These are phyloP conservation scores for Drosophila pegasa DNA, from an alignment of 2,888 invertebrate species.

Conservation along the genomic window DNA sequence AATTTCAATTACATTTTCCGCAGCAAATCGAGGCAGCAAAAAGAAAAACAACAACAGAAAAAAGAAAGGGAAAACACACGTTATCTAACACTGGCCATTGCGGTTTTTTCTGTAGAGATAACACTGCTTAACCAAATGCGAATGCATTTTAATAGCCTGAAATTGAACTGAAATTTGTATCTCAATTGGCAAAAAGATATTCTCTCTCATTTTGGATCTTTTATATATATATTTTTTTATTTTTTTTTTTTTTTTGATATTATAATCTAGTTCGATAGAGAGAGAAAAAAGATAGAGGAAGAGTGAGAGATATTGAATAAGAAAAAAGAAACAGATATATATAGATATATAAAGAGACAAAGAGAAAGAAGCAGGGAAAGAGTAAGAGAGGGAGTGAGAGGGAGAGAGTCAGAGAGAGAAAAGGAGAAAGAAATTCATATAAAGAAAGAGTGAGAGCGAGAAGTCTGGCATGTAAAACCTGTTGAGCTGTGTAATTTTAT, in stretches of 20 bases:
- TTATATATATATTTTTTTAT: no score
- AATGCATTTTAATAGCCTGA: not conserved
- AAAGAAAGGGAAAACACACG: not conserved
- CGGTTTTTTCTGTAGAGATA: constrained; percentile 28
- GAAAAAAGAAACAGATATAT: not conserved
- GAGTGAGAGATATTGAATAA: not conserved
- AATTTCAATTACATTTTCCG: constrained; percentile 71
- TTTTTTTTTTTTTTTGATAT: no score
- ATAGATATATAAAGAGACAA: not conserved
- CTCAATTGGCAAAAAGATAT: no score
- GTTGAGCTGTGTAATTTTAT: not conserved
- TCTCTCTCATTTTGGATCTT: no score
- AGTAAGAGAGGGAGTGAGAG: not conserved
- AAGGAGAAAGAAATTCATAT: not conserved
- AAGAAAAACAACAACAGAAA: constrained; percentile 3
- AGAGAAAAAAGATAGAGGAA: no score
- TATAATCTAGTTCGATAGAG: no score
- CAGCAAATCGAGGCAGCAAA: constrained; percentile 17
- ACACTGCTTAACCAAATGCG: not conserved
- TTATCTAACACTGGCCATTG: constrained; percentile 9
- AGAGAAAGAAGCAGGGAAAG: not conserved
- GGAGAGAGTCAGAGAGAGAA: not conserved
- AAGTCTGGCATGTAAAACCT: not conserved
- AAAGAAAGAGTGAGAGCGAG: not conserved
- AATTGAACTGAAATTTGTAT: no score